Evolutionary conservation across 2,888 invertebrate species (phyloP), one percentile per base, ranked within the genome.

Genomic region (Meiosimyza decipiens): DNA sequence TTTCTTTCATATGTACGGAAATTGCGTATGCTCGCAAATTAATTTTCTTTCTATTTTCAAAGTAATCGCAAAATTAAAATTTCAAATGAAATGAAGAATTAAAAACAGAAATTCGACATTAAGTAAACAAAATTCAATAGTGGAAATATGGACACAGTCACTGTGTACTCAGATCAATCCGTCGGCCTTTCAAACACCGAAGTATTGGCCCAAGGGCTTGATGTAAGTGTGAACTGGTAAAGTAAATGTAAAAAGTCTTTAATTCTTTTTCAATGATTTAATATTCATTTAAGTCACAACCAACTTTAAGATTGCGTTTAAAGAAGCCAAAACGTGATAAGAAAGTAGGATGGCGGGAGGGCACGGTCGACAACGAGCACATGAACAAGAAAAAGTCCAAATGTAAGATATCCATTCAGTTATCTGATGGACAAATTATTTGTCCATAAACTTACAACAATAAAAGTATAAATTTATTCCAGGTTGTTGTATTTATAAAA

Each of bases 351-450:
- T 98, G 97, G 96, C 92, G 93, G 12, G 92, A 92, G 74, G 96
- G 93, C 79, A 97, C 97, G 1, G 94, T 98, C 15, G 98, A 98
- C 87, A 98, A 98, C 88, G 98, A 98, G 86, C 89, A 96, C 83
- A 91, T 98, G 93, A 94, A 95, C 84, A 96, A 94, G 87, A 97
- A 97, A 88, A 98, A 98, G 87, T 98, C 98, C 33, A 98, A 98
- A 91, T 98, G 98, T 96, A 88, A 91, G 92, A 87, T 15, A 66
- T 68, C 12, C 54, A 16, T 18, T 51, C 22, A 11, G 6, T 11
- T 28, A 28, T 6, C 22, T 69, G 7, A 51, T 49, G 16, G 11
- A 51, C 51, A n/a, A 3, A 40, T 40, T 9, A 40, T 40, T 40
- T 40, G 7, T 18, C 13, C 13, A 54, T 54, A 1, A 16, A 16